Base-by-base conservation (phyloP, 2,888 invertebrate species). In the Villa cingulata region DNA sequence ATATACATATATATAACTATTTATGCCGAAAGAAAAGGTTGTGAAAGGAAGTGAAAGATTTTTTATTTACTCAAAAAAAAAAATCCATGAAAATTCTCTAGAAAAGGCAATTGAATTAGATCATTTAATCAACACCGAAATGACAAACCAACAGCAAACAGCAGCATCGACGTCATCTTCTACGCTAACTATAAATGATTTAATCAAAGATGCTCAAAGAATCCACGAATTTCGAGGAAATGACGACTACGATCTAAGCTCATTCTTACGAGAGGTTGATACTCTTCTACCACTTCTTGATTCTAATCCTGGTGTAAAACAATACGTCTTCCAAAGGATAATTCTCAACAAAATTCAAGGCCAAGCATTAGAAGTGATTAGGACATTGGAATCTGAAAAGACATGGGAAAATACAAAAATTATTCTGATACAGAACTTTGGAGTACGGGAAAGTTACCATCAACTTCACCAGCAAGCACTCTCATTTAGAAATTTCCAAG, bases 291-390 rank as follows among this genome's bases (percentile, higher is more conserved):
- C 7, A 7, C 23, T 34, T 15, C 18, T 32, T 37, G 19, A 19
- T 20, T 6, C 12, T 27, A 40, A 39, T 15, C 45, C 29, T 10
- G 17, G 34, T 44, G 44, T 32, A 36, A 18, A 39, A 39, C 20
- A 39, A 14, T 55, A 55, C 38, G 45, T 53, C 38, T 38, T 49
- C 48, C 48, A 48, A 29, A 47, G 51, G 46, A 39, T 54, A 37
- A 53, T 53, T 19, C 45, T 53, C 36, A 52, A 52, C 41, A 51
- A 53, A 50, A 41, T n/a, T n/a, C n/a, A n/a, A n/a, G n/a, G 51
- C 38, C 41, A 41, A 47, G 54, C 53, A 37, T 49, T 54, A 37
- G 45, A 55, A 41, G 48, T 54, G 32, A 32, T 52, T 10, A 46
- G 48, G 45, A 54, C 46, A 5, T 41, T 53, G 43, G 49, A 46